Evolutionary conservation across 1,140 invertebrate genomes (phyloP), one percentile per base, ranked within the genome.

Genomic region (Panulirus ornatus): DNA sequence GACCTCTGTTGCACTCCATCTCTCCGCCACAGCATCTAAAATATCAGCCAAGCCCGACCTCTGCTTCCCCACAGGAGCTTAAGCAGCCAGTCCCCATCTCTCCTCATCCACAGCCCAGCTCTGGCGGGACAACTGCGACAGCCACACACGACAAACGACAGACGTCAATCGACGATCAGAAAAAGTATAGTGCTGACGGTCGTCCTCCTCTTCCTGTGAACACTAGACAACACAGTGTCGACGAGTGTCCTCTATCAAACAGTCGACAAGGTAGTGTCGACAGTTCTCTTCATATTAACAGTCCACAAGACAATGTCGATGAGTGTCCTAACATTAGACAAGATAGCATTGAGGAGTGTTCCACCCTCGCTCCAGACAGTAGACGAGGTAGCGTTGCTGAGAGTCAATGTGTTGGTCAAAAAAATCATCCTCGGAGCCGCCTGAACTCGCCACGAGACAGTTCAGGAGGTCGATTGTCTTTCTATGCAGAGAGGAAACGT

Each of bases 241-340:
- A 78, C 22, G n/a, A 44, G 2, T 14, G 0, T 14, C 16, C 0
- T n/a, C 38, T 27, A 30, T 30, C 76, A 79, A 51, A 54, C 42
- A 79, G 42, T 79, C 42, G 42, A 30, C 76, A 51, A 30, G 42
- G 42, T 16, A 79, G 76, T 22, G 34, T 36, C 42, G 42, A 78
- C 40, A 42, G 19, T 70, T 22, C 30, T 73, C 36, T 40, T 14
- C 9, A 11, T 40, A 34, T 14, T 16, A 40, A 73, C 30, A 73
- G 11, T 36, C 30, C 3, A 36, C 30, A 34, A 34, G 30, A 34
- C 11, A 73, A 30, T 73, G n/a, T 14, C 11, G 38, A 40, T 16
- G 40, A 40, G 36, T 2, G 22, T 16, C 36, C 14, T 19, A 40
- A 38, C 2, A 44, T 6, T 75, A 30, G 42, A 27, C 40, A 79